These are phyloP conservation scores for Sthenelais limicola DNA, from an alignment of 2,888 invertebrate genomes.

Conservation along the genomic window DNA sequence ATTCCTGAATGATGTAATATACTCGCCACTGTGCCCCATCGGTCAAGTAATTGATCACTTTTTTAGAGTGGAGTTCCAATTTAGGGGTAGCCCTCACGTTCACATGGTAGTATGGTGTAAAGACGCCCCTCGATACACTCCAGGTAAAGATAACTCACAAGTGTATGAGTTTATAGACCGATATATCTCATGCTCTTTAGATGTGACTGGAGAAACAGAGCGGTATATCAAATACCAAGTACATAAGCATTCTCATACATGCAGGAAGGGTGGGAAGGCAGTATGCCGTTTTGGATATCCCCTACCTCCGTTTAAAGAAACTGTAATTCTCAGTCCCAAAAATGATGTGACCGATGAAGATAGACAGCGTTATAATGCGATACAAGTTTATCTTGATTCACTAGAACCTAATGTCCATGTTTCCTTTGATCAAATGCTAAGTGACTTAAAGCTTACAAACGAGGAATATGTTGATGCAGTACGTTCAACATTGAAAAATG, in stretches of 20 bases:
- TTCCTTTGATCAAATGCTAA: not conserved
- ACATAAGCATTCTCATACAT: not conserved
- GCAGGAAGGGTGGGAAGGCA: not conserved
- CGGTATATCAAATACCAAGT: not conserved
- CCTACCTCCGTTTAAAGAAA: not conserved
- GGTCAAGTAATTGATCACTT: not conserved
- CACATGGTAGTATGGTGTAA: not conserved
- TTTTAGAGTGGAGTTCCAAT: not conserved
- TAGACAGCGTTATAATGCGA: not conserved
- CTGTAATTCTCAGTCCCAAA: not conserved
- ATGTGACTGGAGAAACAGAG: not conserved
- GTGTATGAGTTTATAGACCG: not conserved
- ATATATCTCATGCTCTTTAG: not conserved
- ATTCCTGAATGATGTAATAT: not conserved
- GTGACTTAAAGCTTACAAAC: too few species aligned
- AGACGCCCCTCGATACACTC: not conserved
- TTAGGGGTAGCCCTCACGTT: not conserved
- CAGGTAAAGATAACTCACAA: not conserved
- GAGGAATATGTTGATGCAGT: not conserved
- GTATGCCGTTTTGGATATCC: not conserved
- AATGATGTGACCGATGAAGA: not conserved
- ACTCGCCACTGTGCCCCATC: not conserved
- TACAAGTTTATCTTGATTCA: not conserved
- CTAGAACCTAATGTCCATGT: not conserved
- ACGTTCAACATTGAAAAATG: not conserved